Base-by-base conservation (phyloP, 2,888 invertebrate genomes). In the Synergus itoensis region DNA sequence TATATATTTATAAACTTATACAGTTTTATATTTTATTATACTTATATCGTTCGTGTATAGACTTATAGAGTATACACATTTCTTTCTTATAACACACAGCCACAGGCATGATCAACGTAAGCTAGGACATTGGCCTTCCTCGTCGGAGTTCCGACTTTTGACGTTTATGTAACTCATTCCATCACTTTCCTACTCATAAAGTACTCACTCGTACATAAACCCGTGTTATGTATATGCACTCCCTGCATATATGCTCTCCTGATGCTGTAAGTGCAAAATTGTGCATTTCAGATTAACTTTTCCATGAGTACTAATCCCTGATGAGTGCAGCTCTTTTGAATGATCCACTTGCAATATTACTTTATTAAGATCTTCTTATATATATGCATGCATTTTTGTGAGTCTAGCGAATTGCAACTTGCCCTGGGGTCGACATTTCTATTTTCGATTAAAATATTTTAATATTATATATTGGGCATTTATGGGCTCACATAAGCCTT, bases 111-210 rank as follows among this genome's bases (percentile, higher is more conserved):
- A n/a, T 73, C 48, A 48, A 73, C 69, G 3, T 3, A 73, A 45
- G 48, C 78, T 86, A 88, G 89, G 89, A 89, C 89, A 89, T 89
- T 89, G 89, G 89, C 89, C 89, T 89, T 89, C 89, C 86, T 82
- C 83, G 83, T 78, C 69, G 83, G 80, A 83, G 83, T 87, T 86
- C 84, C 87, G 84, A 82, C 82, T 82, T 76, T 82, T 76, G 82
- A 79, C 81, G 83, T 89, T 89, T 89, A 89, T 84, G 87, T 89
- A 89, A 89, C 87, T 83, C 84, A 82, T 85, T 84, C 81, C 86
- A 60, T 77, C 78, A 73, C 73, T 73, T 73, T 53, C 73, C 36
- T 73, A 73, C 36, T n/a, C 69, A n/a, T 73, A 53, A 53, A 60
- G 18, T 53, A 67, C 67, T 21, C 45, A 69, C 45, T 45, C 14